Conservation (phyloP, 2,797 vertebrate genomes). For the Acestrorhynchus altus region DNA sequence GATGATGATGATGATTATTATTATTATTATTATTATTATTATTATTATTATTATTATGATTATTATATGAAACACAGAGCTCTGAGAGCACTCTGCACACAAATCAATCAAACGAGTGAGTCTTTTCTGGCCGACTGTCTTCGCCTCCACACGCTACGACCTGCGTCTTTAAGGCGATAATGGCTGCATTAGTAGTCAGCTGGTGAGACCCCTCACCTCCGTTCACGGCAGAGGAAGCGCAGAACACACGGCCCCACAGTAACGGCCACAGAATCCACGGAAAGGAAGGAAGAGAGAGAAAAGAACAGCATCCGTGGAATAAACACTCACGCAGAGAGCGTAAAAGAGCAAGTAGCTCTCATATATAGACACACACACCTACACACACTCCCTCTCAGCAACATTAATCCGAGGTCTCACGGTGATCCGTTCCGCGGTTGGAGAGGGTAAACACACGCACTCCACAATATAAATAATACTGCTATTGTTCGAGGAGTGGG, state of each 20-base stretch:
- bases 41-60: no score
- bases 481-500: slow-evolving; percentile 28
- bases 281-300: slow-evolving; percentile 19
- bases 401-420: slow-evolving; percentile 34
- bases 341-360: background rate
- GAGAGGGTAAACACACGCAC: slow-evolving; percentile 39
- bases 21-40: no score
- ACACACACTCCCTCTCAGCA: background rate
- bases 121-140: background rate
- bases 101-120: no score
- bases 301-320: background rate
- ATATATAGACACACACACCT: slow-evolving; percentile 18
- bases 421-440: slow-evolving; percentile 41
- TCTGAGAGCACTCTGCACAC: no score
- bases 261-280: background rate
- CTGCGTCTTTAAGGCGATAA: background rate
- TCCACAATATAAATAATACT: slow-evolving; percentile 42
- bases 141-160: background rate
- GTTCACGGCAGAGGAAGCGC: slow-evolving; percentile 5
- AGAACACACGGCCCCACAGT: background rate
- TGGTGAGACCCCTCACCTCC: background rate
- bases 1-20: no score
- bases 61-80: no score
- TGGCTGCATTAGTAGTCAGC: slow-evolving; percentile 22
- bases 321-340: background rate